Base-by-base conservation (phyloP, 2,113 vertebrate genomes). In the Microtus montanus region DNA sequence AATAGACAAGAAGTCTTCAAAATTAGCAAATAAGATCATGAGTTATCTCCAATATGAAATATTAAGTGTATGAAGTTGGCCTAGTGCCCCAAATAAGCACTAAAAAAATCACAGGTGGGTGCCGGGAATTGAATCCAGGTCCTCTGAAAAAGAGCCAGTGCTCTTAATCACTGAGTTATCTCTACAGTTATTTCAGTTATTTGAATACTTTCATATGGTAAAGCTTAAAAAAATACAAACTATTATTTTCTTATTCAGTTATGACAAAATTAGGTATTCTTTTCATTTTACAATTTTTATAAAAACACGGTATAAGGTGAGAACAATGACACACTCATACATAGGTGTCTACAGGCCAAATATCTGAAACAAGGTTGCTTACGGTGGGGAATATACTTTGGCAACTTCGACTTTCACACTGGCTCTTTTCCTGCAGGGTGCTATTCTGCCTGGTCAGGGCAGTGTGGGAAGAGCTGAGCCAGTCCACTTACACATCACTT, bases 241-340 rank as follows among this genome's bases (percentile, higher is more conserved):
- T 68, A 7, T 44, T 13, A 30, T 15, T 66, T 54, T 44, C 41
- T 44, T 73, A 41, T 91, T 66, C 79, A 95, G 64, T 6, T 68
- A 24, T 64, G 82, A 71, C 64, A 52, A 52, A 63, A 82, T 44
- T 17, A 84, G 87, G 14, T 64, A 19, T 71, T 9, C 41, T 49
- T 92, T 90, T 80, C 47, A 83, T 83, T 89, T 89, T 38, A 63
- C 12, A 63, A 13, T 63, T 38, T 22, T 83, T 13, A 58, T 63
- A 63, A 83, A 82, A 44, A 41, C 13, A 52, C 52, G 52, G 35
- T 70, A 24, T 33, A 64, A 87, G 14, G 17, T 14, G 89, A 82
- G 83, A 71, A n/a, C 83, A n/a, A 95, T 49, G 91, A 87, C 49
- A 74, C 41, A 96, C 22, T 89, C 80, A 78, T 58, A 58, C 58